Evolutionary conservation across 2,888 invertebrate species (phyloP).

Genomic region (Himalopsyche tibetana): DNA sequence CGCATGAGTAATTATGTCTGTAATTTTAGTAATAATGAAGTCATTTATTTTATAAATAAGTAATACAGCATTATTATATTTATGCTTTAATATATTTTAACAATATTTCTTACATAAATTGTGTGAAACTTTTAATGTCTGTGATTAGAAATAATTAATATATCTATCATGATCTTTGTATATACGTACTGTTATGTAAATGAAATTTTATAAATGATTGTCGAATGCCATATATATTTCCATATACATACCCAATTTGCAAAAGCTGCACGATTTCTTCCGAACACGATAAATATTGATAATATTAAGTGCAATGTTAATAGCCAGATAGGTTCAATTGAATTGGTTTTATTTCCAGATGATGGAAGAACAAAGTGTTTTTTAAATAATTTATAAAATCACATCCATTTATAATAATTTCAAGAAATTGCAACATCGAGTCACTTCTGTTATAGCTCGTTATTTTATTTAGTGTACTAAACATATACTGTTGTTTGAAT

Average conservation of each 20-base stretch:
- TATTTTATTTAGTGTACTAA: no score
- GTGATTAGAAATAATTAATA: constrained; percentile 51
- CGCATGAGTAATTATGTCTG: neutral
- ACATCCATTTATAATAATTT: no score
- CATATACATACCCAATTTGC: neutral
- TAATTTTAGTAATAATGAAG: neutral
- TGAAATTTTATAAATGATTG: neutral
- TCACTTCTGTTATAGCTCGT: no score
- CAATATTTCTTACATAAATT: constrained; percentile 66
- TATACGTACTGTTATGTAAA: neutral
- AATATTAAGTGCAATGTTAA: no score
- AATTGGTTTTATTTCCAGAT: no score
- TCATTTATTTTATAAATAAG: neutral
- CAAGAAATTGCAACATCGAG: no score
- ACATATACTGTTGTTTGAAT: no score
- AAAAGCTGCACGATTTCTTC: no score
- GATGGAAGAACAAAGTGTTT: no score
- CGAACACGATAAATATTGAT: no score
- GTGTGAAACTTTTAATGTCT: constrained; percentile 63
- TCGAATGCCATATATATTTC: constrained; percentile 25
- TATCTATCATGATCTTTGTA: constrained; percentile 58
- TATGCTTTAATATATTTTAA: neutral
- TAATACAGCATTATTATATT: neutral
- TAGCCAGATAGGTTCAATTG: no score
- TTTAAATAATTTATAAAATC: no score